These are phyloP conservation scores for Drosophila yooni DNA, from an alignment of 2,888 invertebrate genomes.

Conservation along the genomic window DNA sequence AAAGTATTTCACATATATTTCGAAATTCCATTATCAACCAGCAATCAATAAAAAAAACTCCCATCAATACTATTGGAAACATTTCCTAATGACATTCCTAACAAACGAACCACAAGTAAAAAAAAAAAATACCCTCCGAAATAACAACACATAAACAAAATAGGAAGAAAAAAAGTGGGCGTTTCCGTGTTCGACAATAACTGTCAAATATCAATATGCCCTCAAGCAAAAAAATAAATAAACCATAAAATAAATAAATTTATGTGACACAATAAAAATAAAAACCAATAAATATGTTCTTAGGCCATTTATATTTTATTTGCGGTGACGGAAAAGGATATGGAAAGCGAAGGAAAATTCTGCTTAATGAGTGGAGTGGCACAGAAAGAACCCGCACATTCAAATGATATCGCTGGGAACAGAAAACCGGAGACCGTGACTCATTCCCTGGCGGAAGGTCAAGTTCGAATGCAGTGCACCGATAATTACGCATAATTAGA, in stretches of 20 bases:
- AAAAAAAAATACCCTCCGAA: constrained; percentile 31
- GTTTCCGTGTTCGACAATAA: constrained; percentile 74
- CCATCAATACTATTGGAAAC: constrained; percentile 17
- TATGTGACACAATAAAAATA: constrained; percentile 75
- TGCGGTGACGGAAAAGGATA: constrained; percentile 57
- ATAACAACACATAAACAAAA: constrained; percentile 50
- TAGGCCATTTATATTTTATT: constrained; percentile 23
- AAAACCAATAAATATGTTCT: constrained; percentile 67
- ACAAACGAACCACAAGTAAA: neutral
- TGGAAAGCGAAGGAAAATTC: constrained; percentile 35
- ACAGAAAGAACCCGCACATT: constrained; percentile 58
- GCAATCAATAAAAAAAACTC: constrained; percentile 37
- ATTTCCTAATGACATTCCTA: constrained; percentile 32
- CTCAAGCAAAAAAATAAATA: constrained; percentile 42
- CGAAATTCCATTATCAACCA: constrained; percentile 12
- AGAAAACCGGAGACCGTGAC: neutral
- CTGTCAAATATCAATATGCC: constrained; percentile 71
- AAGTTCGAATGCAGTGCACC: constrained; percentile 59
- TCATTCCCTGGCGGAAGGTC: constrained; percentile 52
- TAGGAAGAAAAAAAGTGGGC: constrained; percentile 53
- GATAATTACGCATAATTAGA: constrained; percentile 73
- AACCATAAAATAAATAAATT: constrained; percentile 66
- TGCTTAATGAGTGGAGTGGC: constrained; percentile 24
- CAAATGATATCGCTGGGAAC: constrained; percentile 42
- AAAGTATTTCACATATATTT: constrained; percentile 1